Percentiles rank a stretch among this genome's conserved stretches.
These are phyloP conservation scores for Meloidogyne exigua DNA, from an alignment of 1,140 invertebrate species.

Conservation along the genomic window DNA sequence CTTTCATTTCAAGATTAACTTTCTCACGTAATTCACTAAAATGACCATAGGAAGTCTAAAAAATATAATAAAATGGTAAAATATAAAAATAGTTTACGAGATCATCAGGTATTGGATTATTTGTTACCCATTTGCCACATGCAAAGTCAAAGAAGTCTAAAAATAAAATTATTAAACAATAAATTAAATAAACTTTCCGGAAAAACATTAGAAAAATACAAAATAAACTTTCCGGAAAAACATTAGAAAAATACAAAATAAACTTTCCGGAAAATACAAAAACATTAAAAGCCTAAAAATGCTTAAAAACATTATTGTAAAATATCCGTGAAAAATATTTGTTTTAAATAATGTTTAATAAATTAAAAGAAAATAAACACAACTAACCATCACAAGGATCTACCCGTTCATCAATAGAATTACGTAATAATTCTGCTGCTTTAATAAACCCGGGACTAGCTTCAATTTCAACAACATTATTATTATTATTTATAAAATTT, in stretches of 20 bases:
- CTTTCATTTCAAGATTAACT: conserved; percentile 49
- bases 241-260: background rate
- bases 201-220: background rate
- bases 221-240: background rate
- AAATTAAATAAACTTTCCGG: background rate
- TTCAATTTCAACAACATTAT: conserved; percentile 34
- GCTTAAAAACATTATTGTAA: too few species aligned
- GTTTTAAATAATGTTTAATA: too few species aligned
- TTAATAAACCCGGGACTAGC: conserved; percentile 44
- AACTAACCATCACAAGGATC: conserved; percentile 54
- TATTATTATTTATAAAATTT: conserved; percentile 34
- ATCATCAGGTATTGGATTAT: conserved; percentile 49
- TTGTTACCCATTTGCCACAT: conserved; percentile 42
- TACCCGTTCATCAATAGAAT: conserved; percentile 43
- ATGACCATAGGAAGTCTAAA: conserved; percentile 50
- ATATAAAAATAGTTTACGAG: conserved; percentile 12
- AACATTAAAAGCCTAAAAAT: background rate
- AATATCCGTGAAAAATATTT: too few species aligned
- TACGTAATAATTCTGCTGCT: conserved; percentile 45
- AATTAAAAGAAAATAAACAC: background rate
- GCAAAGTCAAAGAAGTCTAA: conserved; percentile 46
- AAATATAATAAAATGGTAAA: background rate
- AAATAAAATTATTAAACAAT: background rate
- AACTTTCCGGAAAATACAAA: background rate
- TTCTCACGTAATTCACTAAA: conserved; percentile 48